Base-by-base conservation (phyloP, 2,113 vertebrate species). In the Pedetes capensis region DNA sequence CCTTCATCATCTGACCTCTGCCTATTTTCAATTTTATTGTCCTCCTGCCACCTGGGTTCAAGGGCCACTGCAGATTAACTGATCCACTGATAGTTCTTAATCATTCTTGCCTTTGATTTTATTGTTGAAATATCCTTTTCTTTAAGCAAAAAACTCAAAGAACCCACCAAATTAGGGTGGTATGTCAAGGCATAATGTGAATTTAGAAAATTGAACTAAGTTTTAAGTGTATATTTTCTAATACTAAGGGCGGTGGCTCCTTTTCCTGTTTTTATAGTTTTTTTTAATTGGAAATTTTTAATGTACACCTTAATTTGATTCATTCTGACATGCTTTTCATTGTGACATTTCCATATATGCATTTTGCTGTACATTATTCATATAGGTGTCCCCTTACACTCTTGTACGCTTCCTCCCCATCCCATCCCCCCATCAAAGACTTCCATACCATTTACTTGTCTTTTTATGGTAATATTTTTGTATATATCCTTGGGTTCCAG, bases 191-290 rank as follows among this genome's bases (percentile, higher is more conserved):
- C 6, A 82, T 64, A 78, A 78, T 74, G 57, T 78, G 61, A 75
- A 22, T 66, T 85, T 51, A 71, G 74, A 83, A 92, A 79, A 87
- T 32, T 49, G 63, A 79, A 59, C 39, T 39, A 47, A 81, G n/a
- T 91, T 95, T 59, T 47, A 84, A 87, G 39, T 32, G n/a, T n/a
- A 2, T 76, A 51, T 92, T 72, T 89, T 79, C 47, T 87, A 57
- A 64, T 79, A 64, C 12, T 76, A 78, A 49, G 79, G 44, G 57
- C 32, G 59, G 1, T 82, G 49, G 11, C 61, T 87, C 16, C 55
- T 49, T 83, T 66, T 84, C 25, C 39, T 47, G 84, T 61, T 66
- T 75, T 68, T 29, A 79, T 6, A 47, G 39, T 42, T 93, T 0
- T 53, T 92, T n/a, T n/a, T n/a, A n/a, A n/a, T n/a, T n/a, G n/a